Base-by-base conservation (phyloP, 1,140 invertebrate genomes). In the Eupristina koningsbergeri region DNA sequence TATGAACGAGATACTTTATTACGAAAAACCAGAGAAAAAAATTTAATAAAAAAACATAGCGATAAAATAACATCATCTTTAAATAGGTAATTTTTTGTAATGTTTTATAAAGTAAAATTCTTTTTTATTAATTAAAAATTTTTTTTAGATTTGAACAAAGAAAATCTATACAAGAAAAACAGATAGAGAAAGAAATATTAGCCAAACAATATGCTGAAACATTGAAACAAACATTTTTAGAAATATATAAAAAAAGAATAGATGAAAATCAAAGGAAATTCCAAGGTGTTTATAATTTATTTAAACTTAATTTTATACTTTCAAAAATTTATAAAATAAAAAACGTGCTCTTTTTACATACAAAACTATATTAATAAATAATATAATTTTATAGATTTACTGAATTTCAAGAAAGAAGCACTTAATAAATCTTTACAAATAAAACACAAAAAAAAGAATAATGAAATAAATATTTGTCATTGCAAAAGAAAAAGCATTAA, bases 221-320 rank as follows among this genome's bases (percentile, higher is more conserved):
- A 13, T 67, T 84, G n/a, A 86, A 88, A 22, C 50, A 81, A 50
- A n/a, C 76, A 26, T 89, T 87, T 61, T 86, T 90, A 77, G 41
- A 86, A 29, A 73, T 74, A 22, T 91, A 90, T 26, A 84, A 87
- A 31, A 73, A 79, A 15, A 89, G 86, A 77, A 71, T 90, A 7
- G 64, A 86, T 0, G 84, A 74, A 61, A 86, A 88, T 76, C 81
- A 80, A 8, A 47, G 69, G 34, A 86, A 79, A 84, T 86, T 89
- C 82, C 29, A 88, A 86, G 86, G 89, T 77, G n/a, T 69, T 9
- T 3, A 71, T 71, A 71, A 71, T 71, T 81, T 26, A 34, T 77
- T 76, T 45, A 53, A 34, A 31, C 22, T 31, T 41, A 15, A 39
- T 71, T 41, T 71, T 39, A 36, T 71, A 9, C 3, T 71, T 41